Evolutionary conservation across 2,113 vertebrate genomes (phyloP), one percentile per base, ranked within the genome.

Genomic region (Craseonycteris thonglongyai): DNA sequence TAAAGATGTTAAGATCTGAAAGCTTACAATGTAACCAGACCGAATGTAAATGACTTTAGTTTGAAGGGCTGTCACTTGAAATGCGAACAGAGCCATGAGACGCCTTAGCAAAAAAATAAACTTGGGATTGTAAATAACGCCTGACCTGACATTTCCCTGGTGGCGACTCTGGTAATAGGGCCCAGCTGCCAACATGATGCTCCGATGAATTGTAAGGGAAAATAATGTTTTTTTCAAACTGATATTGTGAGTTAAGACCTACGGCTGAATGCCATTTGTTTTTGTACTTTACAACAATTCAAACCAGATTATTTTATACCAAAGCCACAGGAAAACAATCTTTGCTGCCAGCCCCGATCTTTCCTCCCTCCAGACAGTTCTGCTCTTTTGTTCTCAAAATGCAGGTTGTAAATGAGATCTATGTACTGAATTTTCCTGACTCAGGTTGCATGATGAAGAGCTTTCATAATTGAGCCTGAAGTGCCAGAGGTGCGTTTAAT

Each of bases 111-210:
- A 97, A 97, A 97, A 59, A 97, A 95, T 95, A 94, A 97, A 97
- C 30, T 51, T 88, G 93, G 86, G 69, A 93, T 94, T 98, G 92
- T 97, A 97, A 98, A 96, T 92, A 97, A 96, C 14, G 84, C 65
- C 86, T 82, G 87, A 96, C 84, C 58, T 98, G 97, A 97, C 96
- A 96, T 97, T 98, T 98, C 94, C 94, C 58, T 88, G 96, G 94
- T 93, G 93, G 96, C 94, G 88, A 90, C 33, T 94, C 47, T 26
- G 87, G 84, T 96, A 98, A 98, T 96, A 88, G 93, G 94, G 87
- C 9, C 88, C 96, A 96, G 96, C 71, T 95, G 97, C 96, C 96
- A 90, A 83, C 33, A 1, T 6, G 96, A 96, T 78, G 51, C 74
- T 98, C 54, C 49, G 84, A 97, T 96, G 90, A 97, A 93, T 95